Evolutionary conservation across 2,797 vertebrate species (phyloP).

Genomic region (Premnoplex brunnescens): DNA sequence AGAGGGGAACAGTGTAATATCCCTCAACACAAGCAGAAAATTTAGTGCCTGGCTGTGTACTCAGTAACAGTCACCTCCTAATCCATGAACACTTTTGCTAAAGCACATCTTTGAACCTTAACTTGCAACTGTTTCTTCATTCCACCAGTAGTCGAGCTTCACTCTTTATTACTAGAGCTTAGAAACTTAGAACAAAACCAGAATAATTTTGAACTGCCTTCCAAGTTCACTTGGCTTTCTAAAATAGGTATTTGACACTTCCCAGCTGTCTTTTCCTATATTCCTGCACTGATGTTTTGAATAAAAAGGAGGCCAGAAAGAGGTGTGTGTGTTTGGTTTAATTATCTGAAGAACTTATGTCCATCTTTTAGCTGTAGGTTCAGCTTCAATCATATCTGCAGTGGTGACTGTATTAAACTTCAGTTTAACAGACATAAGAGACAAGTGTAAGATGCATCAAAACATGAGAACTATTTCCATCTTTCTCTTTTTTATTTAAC

Average conservation of each 20-base stretch:
- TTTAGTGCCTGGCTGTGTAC: neutral
- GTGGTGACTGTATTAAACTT: neutral
- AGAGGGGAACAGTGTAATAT: neutral
- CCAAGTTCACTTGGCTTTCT: neutral
- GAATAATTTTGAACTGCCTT: neutral
- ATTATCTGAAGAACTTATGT: neutral
- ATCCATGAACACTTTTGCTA: neutral
- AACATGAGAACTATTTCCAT: constrained; percentile 25
- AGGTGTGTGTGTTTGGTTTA: neutral
- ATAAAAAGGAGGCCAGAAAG: neutral
- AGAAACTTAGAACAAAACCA: neutral
- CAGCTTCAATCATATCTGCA: neutral
- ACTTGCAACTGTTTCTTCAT: neutral
- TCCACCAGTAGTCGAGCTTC: neutral
- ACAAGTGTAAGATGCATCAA: neutral
- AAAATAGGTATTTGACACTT: neutral
- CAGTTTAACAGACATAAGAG: neutral
- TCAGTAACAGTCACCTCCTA: neutral
- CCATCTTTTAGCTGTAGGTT: neutral
- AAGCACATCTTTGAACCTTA: neutral
- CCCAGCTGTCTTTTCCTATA: neutral
- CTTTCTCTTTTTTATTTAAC: constrained; percentile 76
- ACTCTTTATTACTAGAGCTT: neutral
- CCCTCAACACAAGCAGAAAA: neutral
- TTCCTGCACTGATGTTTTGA: neutral